Evolutionary conservation across 2,888 invertebrate species (phyloP).

Genomic region (Ectobius pallidus): DNA sequence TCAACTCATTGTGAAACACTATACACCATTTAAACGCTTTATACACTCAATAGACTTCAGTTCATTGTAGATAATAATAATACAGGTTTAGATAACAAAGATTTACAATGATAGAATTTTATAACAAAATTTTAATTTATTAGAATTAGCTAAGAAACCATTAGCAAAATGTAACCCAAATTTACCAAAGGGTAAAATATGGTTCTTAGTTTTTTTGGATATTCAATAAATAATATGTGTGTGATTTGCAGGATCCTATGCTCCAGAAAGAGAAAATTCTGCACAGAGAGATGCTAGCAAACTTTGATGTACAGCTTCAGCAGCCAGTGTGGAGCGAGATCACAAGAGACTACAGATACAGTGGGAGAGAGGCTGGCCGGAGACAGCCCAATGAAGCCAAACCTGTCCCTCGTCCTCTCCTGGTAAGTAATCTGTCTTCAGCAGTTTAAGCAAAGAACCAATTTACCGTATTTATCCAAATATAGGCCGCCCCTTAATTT

Average conservation of each 20-base stretch:
- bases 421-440: neutral
- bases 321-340: slow-evolving; percentile 62
- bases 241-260: neutral
- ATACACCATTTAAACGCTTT: too few species aligned
- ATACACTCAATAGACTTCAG: too few species aligned
- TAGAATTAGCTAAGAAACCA: too few species aligned
- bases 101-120: too few species aligned
- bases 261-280: slow-evolving; percentile 45
- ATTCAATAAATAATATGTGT: neutral
- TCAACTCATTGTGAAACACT: too few species aligned
- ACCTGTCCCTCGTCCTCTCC: neutral
- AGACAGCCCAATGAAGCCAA: neutral
- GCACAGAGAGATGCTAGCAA: slow-evolving; percentile 55
- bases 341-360: slow-evolving; percentile 63
- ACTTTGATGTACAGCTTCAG: slow-evolving; percentile 57
- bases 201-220: neutral
- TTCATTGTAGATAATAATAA: too few species aligned
- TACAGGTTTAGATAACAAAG: too few species aligned
- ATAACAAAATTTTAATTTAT: too few species aligned
- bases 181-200: neutral
- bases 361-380: neutral
- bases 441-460: neutral
- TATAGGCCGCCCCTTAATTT: too few species aligned
- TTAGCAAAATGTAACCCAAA: too few species aligned
- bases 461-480: too few species aligned